A percentile compares a stretch with the other conserved stretches of the same genome.
Conservation (phyloP, 2,113 vertebrate species). For the Leucoraja erinaceus region DNA sequence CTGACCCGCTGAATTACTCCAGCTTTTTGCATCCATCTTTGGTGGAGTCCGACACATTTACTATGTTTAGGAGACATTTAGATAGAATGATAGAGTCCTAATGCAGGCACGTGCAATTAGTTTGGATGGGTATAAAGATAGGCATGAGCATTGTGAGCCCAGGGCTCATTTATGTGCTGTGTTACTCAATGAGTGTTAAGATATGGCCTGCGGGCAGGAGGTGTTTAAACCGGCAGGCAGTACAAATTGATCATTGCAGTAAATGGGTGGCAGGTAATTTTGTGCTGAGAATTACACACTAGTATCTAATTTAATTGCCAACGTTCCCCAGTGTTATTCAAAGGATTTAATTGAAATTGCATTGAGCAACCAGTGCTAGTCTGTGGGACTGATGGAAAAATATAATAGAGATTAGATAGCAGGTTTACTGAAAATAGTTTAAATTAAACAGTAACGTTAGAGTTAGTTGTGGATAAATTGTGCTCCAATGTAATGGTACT, state of each 20-base stretch:
- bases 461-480: background rate
- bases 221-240: background rate
- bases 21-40: too few species aligned
- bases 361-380: background rate
- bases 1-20: too few species aligned
- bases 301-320: background rate
- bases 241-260: background rate
- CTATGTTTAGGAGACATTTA: too few species aligned
- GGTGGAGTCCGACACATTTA: too few species aligned
- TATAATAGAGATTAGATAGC: background rate
- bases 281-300: background rate
- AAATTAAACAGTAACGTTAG: background rate
- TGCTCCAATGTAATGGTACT: background rate
- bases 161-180: too few species aligned
- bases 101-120: too few species aligned
- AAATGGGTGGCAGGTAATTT: background rate
- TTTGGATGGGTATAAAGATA: too few species aligned
- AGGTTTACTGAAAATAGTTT: background rate
- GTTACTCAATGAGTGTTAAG: too few species aligned
- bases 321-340: background rate
- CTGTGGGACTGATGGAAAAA: background rate
- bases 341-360: constrained; percentile 13
- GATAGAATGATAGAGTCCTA: too few species aligned
- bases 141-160: too few species aligned
- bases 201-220: background rate